Conservation (phyloP, 2,797 vertebrate species). For the Lates japonicus region DNA sequence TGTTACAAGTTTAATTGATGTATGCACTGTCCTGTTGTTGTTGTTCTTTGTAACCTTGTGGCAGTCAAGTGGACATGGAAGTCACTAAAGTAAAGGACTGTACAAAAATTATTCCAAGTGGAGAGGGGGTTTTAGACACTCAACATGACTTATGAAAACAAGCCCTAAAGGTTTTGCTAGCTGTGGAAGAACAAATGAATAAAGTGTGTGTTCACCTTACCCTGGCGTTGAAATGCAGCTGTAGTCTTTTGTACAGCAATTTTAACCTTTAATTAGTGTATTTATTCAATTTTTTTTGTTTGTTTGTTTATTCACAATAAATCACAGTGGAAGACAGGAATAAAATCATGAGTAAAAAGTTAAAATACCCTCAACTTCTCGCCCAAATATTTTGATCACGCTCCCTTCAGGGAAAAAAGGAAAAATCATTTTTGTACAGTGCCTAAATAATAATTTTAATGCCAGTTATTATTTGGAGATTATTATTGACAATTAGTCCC, state of each 20-base stretch:
- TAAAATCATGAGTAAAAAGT: background rate
- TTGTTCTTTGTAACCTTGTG: conserved; percentile 42
- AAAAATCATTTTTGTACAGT: background rate
- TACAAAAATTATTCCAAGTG: background rate
- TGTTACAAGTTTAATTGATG: conserved; percentile 63
- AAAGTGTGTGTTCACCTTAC: background rate
- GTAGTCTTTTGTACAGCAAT: background rate
- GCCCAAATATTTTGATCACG: background rate
- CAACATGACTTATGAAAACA: background rate
- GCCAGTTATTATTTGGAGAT: background rate
- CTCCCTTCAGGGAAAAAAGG: background rate
- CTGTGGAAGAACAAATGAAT: background rate
- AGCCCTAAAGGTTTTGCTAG: background rate
- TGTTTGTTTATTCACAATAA: background rate
- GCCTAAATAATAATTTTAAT: background rate
- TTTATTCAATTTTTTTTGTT: background rate
- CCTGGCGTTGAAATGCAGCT: no score
- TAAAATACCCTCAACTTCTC: conserved; percentile 3
- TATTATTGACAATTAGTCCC: conserved; percentile 9
- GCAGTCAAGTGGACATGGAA: conserved; percentile 11
- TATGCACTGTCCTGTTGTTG: conserved; percentile 22
- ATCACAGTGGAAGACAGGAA: background rate
- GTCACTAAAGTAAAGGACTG: background rate
- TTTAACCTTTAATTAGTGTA: background rate
- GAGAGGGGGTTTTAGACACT: background rate